phyloP scores from a whole-genome alignment of 1,140 invertebrate genomes.

The Anoplolepis gracilipes region DNA sequence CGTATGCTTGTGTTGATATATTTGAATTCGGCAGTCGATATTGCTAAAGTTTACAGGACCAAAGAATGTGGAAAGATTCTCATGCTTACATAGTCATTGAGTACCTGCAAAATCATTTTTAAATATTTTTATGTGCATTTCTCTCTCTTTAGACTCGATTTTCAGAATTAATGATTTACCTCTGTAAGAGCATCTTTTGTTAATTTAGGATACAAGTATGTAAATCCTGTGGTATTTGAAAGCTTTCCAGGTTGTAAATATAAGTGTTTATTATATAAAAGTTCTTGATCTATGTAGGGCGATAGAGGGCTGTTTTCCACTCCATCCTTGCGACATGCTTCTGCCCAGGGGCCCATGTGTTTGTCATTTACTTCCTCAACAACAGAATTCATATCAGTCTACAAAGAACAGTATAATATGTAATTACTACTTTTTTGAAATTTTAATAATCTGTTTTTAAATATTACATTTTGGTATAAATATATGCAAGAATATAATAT shows the following conservation, averaged over 20 bases:
- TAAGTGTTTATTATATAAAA: slow-evolving; percentile 92
- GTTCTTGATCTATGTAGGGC: slow-evolving; percentile 93
- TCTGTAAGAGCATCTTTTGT: slow-evolving; percentile 88
- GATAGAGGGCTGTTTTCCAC: slow-evolving; percentile 94
- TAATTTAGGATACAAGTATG: slow-evolving; percentile 87
- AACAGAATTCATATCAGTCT: slow-evolving; percentile 91
- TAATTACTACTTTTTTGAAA: slow-evolving; percentile 20
- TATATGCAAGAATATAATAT: slow-evolving; percentile 87
- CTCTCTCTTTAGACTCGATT: neutral
- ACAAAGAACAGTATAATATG: slow-evolving; percentile 59
- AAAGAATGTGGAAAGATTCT: slow-evolving; percentile 90
- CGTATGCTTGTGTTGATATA: slow-evolving; percentile 49
- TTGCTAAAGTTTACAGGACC: slow-evolving; percentile 82
- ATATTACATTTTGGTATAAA: neutral
- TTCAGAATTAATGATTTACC: slow-evolving; percentile 78
- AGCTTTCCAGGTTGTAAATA: slow-evolving; percentile 91
- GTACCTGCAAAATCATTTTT: slow-evolving; percentile 85
- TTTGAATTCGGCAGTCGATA: slow-evolving; percentile 48
- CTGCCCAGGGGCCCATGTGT: slow-evolving; percentile 95
- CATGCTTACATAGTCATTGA: slow-evolving; percentile 90
- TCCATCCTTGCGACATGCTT: slow-evolving; percentile 91
- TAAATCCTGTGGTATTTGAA: slow-evolving; percentile 86
- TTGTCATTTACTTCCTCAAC: slow-evolving; percentile 97
- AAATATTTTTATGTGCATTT: neutral
- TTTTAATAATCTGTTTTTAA: slow-evolving; percentile 18